A percentile compares a stretch with the other conserved stretches of the same genome.
Conservation (phyloP, 2,113 vertebrate species). For the Microcebus ravelobensis region DNA sequence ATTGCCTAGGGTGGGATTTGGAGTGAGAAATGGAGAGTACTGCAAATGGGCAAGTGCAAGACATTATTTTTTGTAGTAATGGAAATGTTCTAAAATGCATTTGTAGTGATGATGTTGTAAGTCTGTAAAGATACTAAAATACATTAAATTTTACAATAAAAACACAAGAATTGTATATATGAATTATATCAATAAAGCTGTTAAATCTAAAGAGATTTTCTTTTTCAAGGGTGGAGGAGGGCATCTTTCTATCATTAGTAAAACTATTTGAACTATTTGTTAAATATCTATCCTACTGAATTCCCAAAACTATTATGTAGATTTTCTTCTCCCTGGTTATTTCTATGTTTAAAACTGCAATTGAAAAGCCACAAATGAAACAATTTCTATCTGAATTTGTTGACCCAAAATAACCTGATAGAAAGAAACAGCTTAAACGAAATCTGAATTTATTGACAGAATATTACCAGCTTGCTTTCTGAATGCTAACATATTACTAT, state of each 20-base stretch:
- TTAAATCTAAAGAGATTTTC: neutral
- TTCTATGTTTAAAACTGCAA: neutral
- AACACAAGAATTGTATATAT: neutral
- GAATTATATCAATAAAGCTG: neutral
- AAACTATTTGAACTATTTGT: neutral
- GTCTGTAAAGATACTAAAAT: neutral
- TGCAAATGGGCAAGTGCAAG: neutral
- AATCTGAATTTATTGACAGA: constrained; percentile 29
- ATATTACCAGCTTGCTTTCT: constrained; percentile 4
- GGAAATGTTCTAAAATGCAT: neutral
- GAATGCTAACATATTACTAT: constrained; percentile 48
- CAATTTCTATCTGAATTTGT: neutral
- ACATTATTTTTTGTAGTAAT: neutral
- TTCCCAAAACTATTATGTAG: neutral
- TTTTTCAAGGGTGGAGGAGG: neutral
- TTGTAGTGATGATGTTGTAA: neutral
- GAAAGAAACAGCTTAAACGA: constrained; percentile 40
- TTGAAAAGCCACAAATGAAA: constrained; percentile 6
- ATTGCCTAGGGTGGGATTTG: neutral
- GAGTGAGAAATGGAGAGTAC: neutral
- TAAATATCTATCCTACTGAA: neutral
- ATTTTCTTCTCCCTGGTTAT: neutral
- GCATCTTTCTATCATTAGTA: neutral
- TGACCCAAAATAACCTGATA: constrained; percentile 38
- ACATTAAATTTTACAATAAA: neutral